Evolutionary conservation across 2,888 invertebrate genomes (phyloP).

Genomic region (Aplocera efformata): DNA sequence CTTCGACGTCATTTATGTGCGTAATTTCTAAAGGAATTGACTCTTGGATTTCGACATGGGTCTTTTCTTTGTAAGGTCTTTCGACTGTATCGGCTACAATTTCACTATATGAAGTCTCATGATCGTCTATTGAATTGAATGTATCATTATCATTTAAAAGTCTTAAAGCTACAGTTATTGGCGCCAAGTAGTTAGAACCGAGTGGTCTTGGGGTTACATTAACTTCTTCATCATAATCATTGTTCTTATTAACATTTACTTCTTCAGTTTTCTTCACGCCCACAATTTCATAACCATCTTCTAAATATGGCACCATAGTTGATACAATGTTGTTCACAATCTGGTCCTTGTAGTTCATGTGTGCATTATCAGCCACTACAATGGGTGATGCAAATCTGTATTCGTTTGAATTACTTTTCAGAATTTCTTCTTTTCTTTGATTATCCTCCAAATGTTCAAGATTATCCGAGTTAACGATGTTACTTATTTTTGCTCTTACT

Average conservation of each 20-base stretch:
- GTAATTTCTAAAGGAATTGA: slow-evolving; percentile 80
- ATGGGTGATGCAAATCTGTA: slow-evolving; percentile 70
- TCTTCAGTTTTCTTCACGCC: slow-evolving; percentile 53
- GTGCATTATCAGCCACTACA: slow-evolving; percentile 61
- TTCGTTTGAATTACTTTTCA: slow-evolving; percentile 43
- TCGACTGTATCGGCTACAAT: slow-evolving; percentile 55
- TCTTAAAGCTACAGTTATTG: slow-evolving; percentile 81
- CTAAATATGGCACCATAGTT: slow-evolving; percentile 67
- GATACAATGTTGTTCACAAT: slow-evolving; percentile 65
- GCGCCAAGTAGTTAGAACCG: slow-evolving; percentile 78
- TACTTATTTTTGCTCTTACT: slow-evolving; percentile 59
- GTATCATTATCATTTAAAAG: slow-evolving; percentile 68
- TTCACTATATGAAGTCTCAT: slow-evolving; percentile 66
- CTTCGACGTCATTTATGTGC: slow-evolving; percentile 70
- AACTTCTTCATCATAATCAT: slow-evolving; percentile 42
- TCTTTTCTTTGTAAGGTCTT: slow-evolving; percentile 65
- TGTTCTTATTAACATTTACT: slow-evolving; percentile 34
- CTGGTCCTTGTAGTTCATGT: slow-evolving; percentile 53
- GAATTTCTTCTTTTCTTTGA: slow-evolving; percentile 33
- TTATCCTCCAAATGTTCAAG: slow-evolving; percentile 41
- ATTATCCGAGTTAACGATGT: slow-evolving; percentile 47
- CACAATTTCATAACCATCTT: slow-evolving; percentile 67
- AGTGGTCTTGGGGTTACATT: slow-evolving; percentile 80
- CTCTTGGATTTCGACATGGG: slow-evolving; percentile 83
- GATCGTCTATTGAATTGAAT: slow-evolving; percentile 61